phyloP scores from a whole-genome alignment of 2,888 invertebrate species.

The Stenolophus ochropezus region DNA sequence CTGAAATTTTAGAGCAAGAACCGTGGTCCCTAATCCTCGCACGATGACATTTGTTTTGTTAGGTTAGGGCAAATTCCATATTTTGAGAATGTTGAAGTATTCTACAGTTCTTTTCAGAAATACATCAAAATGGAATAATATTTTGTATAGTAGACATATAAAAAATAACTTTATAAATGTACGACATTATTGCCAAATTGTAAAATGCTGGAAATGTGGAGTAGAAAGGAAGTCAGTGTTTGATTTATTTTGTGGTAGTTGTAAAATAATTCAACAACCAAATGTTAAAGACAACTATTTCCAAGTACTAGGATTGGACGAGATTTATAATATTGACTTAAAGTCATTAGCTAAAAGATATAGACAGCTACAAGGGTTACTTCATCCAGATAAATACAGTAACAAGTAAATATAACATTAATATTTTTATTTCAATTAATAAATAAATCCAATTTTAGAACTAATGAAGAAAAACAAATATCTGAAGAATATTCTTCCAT shows the following conservation, averaged over 20 bases:
- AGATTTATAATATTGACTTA: conserved; percentile 81
- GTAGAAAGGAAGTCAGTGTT: conserved; percentile 72
- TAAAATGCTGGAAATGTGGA: conserved; percentile 81
- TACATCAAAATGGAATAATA: not conserved
- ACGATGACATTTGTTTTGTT: not conserved
- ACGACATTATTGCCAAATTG: conserved; percentile 1
- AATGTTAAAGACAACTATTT: conserved; percentile 81
- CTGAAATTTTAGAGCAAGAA: too few species aligned
- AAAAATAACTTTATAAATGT: not conserved
- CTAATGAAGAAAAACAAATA: conserved; percentile 83
- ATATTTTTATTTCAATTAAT: conserved; percentile 21
- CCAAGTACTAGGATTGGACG: conserved; percentile 82
- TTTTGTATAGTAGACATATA: not conserved
- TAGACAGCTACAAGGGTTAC: conserved; percentile 84
- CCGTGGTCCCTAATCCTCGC: too few species aligned
- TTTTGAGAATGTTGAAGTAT: conserved; percentile 15
- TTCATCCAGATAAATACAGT: conserved; percentile 94
- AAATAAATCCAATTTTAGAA: conserved; percentile 69
- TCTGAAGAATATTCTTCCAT: conserved; percentile 91
- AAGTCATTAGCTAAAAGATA: conserved; percentile 81
- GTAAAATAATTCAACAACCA: conserved; percentile 79
- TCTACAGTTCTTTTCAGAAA: not conserved
- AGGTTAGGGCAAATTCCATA: not conserved
- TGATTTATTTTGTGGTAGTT: conserved; percentile 80
- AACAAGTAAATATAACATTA: conserved; percentile 77